Evolutionary conservation across 92 coral and sea anemone genomes (phyloP), one percentile per base, ranked within the genome.

Genomic region (Pocillopora grandis): DNA sequence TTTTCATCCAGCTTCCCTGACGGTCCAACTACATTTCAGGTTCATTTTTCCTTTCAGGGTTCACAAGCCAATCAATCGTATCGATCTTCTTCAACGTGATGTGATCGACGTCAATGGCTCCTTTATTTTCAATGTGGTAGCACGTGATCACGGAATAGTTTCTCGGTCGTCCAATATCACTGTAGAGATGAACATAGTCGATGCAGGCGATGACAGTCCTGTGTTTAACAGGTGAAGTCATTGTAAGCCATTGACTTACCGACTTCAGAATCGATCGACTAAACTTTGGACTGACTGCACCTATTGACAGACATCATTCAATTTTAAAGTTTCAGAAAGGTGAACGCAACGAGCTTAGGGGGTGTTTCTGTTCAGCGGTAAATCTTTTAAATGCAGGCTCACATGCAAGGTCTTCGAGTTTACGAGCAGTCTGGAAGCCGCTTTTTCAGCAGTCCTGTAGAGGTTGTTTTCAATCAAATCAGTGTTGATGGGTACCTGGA

Each of bases 131-230:
- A 90, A 73, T 42, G 92, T 96, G 19, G 89, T 84, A 23, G 98
- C 98, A n/a, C 89, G 93, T 84, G 98, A 96, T 81, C 90, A 84
- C 11, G 98, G 98, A 55, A 81, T 83, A 75, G 83, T 83, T 15
- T 91, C 87, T 12, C 94, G 83, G 65, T 77, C 91, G 71, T 76
- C 98, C 14, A 88, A 88, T 68, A 90, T 90, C 72, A 92, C 92
- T 15, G 93, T 94, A 36, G 92, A 91, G 9, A 85, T 96, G 13
- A 89, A 86, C 60, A 87, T 96, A 18, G 90, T 94, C 10, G 92
- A 88, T 68, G 69, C 90, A 72, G 91, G 98, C 42, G 98, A 96
- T 81, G 92, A 88, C 85, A 92, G 90, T 75, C 98, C 98, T 12
- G 90, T 90, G 5, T 96, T 96, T 78, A 91, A 92, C 84, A 88